Evolutionary conservation across 2,113 vertebrate genomes (phyloP).

Genomic region (Damaliscus lunatus): DNA sequence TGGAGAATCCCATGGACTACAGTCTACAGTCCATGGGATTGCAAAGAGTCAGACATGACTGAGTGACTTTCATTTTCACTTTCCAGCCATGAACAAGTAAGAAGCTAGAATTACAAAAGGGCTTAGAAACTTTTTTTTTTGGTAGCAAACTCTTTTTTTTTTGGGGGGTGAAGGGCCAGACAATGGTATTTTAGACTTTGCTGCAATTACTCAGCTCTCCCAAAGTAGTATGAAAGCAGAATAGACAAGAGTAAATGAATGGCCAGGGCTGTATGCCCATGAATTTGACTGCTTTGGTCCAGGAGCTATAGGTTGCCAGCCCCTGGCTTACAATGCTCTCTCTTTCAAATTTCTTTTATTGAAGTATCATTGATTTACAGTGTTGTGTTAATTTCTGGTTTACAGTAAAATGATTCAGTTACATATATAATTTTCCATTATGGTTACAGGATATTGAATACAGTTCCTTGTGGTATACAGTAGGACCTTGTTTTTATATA

Average conservation of each 20-base stretch:
- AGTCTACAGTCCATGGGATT: neutral
- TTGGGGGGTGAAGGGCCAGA: neutral
- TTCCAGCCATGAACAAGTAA: neutral
- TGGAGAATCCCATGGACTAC: neutral
- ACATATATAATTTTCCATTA: neutral
- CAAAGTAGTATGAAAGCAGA: neutral
- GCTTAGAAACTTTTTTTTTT: neutral
- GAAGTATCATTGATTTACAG: neutral
- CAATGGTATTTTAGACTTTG: neutral
- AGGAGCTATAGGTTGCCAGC: neutral
- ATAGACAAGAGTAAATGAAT: no score
- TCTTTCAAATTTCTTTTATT: neutral
- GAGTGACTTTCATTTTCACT: neutral
- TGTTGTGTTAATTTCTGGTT: neutral
- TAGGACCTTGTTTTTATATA: neutral
- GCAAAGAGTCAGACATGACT: neutral
- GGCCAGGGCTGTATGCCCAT: neutral
- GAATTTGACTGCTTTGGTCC: neutral
- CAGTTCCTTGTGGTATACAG: neutral
- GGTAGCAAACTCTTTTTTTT: neutral
- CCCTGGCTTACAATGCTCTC: neutral
- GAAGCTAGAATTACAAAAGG: neutral
- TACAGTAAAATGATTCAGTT: neutral
- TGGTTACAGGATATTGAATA: neutral
- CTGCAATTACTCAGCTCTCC: neutral